Evolutionary conservation across 2,888 invertebrate genomes (phyloP), one percentile per base, ranked within the genome.

Genomic region (Metalampra italica): DNA sequence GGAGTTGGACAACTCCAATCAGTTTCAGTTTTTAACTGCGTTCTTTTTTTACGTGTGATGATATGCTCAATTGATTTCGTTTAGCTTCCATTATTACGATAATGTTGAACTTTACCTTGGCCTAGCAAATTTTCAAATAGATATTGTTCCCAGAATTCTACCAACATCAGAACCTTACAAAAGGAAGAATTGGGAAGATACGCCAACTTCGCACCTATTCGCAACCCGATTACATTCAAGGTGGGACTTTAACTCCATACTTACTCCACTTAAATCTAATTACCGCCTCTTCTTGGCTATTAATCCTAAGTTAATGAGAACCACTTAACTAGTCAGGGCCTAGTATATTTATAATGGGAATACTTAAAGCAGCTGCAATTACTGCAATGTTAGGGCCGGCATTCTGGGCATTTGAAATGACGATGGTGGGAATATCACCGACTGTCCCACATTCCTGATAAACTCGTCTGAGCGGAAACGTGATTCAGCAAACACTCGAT

Each of bases 371-470:
- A 48, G 54, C 52, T 47, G 57, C 55, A 63, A 66, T 66, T 66
- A 64, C 57, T 60, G 56, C 46, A 55, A 22, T 49, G 37, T 37
- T 37, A 38, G 29, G n/a, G 47, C 55, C 59, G 60, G 52, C 55
- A 57, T 58, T 61, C 58, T 59, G 52, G 53, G 49, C 55, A 71
- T 67, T 71, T 68, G 52, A 66, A 74, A 71, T 66, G 65, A 52
- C 55, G 55, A 54, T 68, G 66, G 73, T 76, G 71, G 73, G 74
- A 81, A 80, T 75, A 79, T 76, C 74, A 65, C 62, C 66, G 58
- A 62, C 64, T 75, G 77, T 62, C 68, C 76, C 75, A 84, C 82
- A 82, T 82, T 76, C 80, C 68, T 71, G 84, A 84, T 85, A 85
- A 74, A 84, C 77, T 75, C 60, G 82, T 71, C 68, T 54, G 62